Conservation (phyloP, 2,888 invertebrate species). For the Lymantria monacha region DNA sequence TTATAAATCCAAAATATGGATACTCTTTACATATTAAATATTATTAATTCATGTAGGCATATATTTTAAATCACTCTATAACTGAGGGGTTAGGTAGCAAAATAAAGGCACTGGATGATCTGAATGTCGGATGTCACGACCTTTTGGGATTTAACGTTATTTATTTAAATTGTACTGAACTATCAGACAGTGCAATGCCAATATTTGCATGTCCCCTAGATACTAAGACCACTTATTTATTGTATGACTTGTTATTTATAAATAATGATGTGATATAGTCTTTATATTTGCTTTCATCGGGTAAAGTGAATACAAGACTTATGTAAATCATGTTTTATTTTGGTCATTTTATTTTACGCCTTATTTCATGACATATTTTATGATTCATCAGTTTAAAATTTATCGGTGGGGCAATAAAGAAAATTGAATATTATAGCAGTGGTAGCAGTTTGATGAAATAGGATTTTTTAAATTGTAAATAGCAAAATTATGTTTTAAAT, state of each 20-base stretch:
- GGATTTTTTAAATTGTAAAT: no score
- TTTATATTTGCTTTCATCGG: not conserved
- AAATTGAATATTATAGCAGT: no score
- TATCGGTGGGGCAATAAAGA: no score
- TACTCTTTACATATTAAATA: no score
- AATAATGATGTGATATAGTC: not conserved
- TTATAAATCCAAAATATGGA: no score
- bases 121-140: slow-evolving; percentile 73
- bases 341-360: not conserved
- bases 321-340: no score
- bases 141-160: slow-evolving; percentile 69
- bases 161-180: slow-evolving; percentile 72
- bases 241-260: slow-evolving; percentile 19
- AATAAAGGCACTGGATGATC: slow-evolving; percentile 66
- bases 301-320: no score
- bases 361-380: no score
- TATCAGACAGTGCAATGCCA: slow-evolving; percentile 55
- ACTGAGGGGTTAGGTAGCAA: slow-evolving; percentile 49
- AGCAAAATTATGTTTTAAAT: no score
- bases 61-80: slow-evolving; percentile 43
- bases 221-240: slow-evolving; percentile 24
- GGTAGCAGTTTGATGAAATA: no score
- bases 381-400: no score
- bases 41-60: no score
- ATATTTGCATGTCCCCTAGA: slow-evolving; percentile 63